phyloP scores from a whole-genome alignment of 2,113 vertebrate genomes.

The Hyaena hyaena region DNA sequence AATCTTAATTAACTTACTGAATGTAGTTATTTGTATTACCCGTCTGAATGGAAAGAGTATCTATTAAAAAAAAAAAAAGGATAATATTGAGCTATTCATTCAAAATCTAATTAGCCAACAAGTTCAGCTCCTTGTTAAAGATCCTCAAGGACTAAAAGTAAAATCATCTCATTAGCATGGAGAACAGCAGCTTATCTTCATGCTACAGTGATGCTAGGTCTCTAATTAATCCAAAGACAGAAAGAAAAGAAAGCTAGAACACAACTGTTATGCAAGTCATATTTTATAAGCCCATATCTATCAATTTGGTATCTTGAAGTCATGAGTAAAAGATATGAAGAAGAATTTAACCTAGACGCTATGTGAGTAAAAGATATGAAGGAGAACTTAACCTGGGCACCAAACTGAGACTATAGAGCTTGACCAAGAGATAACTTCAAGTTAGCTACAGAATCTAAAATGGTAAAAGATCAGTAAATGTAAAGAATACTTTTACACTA shows the following conservation, averaged over 20 bases:
- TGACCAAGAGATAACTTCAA: background rate
- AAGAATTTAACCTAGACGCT: background rate
- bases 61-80: background rate
- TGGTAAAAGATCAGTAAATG: background rate
- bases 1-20: constrained; percentile 34
- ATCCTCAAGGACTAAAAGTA: background rate
- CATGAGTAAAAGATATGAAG: background rate
- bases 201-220: background rate
- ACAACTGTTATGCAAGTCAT: background rate
- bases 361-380: background rate
- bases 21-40: constrained; percentile 19
- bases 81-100: background rate
- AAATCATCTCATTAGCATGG: background rate
- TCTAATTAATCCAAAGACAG: background rate
- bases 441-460: background rate
- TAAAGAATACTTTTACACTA: background rate
- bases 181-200: constrained; percentile 4
- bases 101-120: constrained; percentile 8
- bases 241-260: constrained; percentile 17
- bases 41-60: constrained; percentile 8
- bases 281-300: background rate
- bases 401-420: background rate
- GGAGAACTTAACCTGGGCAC: background rate
- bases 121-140: background rate
- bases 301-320: background rate